Percentiles rank a stretch among this genome's conserved stretches.
These are phyloP conservation scores for Xiphophorus hellerii DNA, from an alignment of 2,113 vertebrate genomes.

Conservation along the genomic window DNA sequence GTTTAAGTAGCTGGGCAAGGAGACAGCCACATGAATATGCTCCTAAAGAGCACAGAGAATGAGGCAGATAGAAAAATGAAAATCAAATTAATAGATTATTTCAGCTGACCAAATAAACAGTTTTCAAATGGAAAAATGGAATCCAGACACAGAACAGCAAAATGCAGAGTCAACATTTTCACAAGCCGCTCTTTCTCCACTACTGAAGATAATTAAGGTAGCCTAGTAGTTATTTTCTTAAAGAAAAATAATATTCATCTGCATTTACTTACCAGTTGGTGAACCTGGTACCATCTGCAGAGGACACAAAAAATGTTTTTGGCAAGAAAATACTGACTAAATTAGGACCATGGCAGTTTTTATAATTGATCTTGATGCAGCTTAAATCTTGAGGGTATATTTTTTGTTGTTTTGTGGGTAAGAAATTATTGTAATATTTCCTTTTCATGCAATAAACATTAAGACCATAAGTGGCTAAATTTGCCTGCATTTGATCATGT, in stretches of 20 bases:
- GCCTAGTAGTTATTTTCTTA: not conserved
- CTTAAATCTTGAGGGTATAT: not conserved
- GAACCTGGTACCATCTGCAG: not conserved
- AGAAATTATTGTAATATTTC: not conserved
- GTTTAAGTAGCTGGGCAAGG: conserved; percentile 39
- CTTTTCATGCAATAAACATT: too few species aligned
- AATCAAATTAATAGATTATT: conserved; percentile 9
- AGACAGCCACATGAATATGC: conserved; percentile 37
- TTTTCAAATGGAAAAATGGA: conserved; percentile 11
- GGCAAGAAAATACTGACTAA: not conserved
- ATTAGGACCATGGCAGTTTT: not conserved
- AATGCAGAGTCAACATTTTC: not conserved
- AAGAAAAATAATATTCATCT: conserved; percentile 1
- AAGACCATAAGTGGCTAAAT: too few species aligned
- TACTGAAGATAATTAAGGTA: conserved; percentile 3
- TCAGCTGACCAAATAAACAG: conserved; percentile 25
- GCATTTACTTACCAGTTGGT: not conserved
- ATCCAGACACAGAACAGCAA: not conserved
- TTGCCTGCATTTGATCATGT: too few species aligned
- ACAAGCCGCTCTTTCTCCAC: not conserved
- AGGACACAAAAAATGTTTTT: not conserved
- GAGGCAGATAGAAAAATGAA: conserved; percentile 32
- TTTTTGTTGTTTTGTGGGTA: not conserved
- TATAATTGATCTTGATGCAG: not conserved
- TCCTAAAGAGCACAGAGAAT: conserved; percentile 24